phyloP scores from a whole-genome alignment of 2,797 vertebrate species.

The Bradypus variegatus region DNA sequence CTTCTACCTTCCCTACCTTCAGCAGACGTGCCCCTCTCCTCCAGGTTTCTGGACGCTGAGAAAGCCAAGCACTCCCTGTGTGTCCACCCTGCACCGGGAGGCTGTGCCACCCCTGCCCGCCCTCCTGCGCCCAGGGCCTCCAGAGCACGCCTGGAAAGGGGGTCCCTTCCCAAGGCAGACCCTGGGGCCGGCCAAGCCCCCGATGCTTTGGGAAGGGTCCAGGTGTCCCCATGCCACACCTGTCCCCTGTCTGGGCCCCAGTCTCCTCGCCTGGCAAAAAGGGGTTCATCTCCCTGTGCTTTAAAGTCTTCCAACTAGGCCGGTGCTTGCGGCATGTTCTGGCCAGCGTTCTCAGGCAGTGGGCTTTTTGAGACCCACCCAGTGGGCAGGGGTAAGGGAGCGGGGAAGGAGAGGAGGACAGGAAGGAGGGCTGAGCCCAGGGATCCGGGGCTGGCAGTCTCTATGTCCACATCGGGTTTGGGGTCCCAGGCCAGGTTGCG shows the following conservation, averaged over 20 bases:
- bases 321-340: too few relatives aligned
- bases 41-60: neutral
- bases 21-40: neutral
- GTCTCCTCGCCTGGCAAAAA: too few relatives aligned
- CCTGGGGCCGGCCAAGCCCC: neutral
- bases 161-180: neutral
- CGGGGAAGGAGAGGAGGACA: neutral
- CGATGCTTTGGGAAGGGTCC: neutral
- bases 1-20: neutral
- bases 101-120: neutral
- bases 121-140: neutral
- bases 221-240: neutral
- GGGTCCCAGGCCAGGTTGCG: neutral
- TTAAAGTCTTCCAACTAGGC: neutral
- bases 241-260: neutral
- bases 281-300: neutral
- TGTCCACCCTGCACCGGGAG: neutral
- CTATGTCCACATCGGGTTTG: rapidly evolving
- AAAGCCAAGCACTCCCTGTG: neutral
- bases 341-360: neutral
- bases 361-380: neutral
- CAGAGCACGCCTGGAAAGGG: neutral
- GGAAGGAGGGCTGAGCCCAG: neutral
- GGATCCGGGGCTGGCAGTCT: neutral
- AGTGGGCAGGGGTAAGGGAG: neutral